These are phyloP conservation scores for Dendrocincla fuliginosa DNA, from an alignment of 2,797 vertebrate genomes.

Conservation along the genomic window DNA sequence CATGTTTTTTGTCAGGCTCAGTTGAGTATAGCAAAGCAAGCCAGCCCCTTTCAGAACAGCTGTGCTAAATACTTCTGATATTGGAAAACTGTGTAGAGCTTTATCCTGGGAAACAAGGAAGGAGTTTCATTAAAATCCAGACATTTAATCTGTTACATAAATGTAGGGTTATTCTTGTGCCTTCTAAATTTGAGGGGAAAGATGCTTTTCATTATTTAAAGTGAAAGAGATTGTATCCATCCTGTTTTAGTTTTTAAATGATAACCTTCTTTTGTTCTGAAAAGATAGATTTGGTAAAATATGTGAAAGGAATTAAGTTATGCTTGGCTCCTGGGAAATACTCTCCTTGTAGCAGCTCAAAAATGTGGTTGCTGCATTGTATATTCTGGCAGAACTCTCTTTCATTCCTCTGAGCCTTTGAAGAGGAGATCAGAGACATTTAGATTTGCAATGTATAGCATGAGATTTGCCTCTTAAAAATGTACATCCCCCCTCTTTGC, in stretches of 20 bases:
- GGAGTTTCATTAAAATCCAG: conserved; percentile 24
- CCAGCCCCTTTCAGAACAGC: background rate
- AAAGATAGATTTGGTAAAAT: background rate
- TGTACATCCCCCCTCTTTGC: background rate
- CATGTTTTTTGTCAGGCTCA: background rate
- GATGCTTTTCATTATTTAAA: conserved; percentile 29
- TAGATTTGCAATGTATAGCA: background rate
- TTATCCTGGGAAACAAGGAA: background rate
- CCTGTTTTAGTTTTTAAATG: background rate
- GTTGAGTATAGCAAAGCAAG: background rate
- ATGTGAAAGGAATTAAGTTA: background rate
- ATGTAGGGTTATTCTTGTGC: background rate
- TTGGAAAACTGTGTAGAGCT: background rate
- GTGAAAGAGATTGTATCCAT: background rate
- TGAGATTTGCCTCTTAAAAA: background rate
- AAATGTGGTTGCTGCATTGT: background rate
- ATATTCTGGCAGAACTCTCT: background rate
- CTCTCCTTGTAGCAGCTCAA: background rate
- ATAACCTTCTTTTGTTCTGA: background rate
- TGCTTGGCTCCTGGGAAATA: conserved; percentile 2
- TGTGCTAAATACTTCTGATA: background rate
- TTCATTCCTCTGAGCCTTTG: conserved; percentile 20
- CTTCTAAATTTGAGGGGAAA: background rate
- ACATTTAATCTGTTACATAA: conserved; percentile 28
- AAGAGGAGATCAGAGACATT: conserved; percentile 49